Base-by-base conservation (phyloP, 1,140 invertebrate genomes). In the Gonatopus flavifemur region DNA sequence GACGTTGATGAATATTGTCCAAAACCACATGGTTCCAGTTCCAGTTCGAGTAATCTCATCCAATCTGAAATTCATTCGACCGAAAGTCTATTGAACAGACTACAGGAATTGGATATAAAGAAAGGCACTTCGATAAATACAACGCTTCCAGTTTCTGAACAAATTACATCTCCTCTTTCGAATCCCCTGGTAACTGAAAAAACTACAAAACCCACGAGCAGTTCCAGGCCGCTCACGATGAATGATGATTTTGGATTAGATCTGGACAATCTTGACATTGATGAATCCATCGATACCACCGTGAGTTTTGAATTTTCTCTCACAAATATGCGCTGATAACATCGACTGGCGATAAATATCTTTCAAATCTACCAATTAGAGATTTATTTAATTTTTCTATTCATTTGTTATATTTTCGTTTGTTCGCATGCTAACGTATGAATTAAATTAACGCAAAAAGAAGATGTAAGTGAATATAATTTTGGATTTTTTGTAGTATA, bases 271-370 rank as follows among this genome's bases (percentile, higher is more conserved):
- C 71, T 86, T 16, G 84, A 86, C 33, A 63, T 87, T 22, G 85
- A 86, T 61, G 85, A 85, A 44, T 85, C 84, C 64, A 85, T 86
- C 43, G 85, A 86, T 66, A 84, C 82, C 16, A 81, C 81, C 52
- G 84, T 83, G 66, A 79, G 78, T 74, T 36, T 21, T n/a, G 30
- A 24, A n/a, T 28, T 49, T 46, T 10, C 30, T 39, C 25, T 33
- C 12, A 16, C 13, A n/a, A n/a, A n/a, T n/a, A n/a, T n/a, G n/a
- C n/a, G n/a, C n/a, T n/a, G n/a, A n/a, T n/a, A n/a, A n/a, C n/a
- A n/a, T n/a, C n/a, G n/a, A n/a, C n/a, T n/a, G n/a, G n/a, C n/a
- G n/a, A n/a, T n/a, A n/a, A n/a, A n/a, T n/a, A n/a, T n/a, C n/a
- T n/a, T n/a, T n/a, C n/a, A n/a, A n/a, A n/a, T n/a, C n/a, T n/a